Percentiles rank a stretch among this genome's conserved stretches.
These are phyloP conservation scores for Pseudomugil tenellus DNA, from an alignment of 2,797 vertebrate genomes.

Conservation along the genomic window DNA sequence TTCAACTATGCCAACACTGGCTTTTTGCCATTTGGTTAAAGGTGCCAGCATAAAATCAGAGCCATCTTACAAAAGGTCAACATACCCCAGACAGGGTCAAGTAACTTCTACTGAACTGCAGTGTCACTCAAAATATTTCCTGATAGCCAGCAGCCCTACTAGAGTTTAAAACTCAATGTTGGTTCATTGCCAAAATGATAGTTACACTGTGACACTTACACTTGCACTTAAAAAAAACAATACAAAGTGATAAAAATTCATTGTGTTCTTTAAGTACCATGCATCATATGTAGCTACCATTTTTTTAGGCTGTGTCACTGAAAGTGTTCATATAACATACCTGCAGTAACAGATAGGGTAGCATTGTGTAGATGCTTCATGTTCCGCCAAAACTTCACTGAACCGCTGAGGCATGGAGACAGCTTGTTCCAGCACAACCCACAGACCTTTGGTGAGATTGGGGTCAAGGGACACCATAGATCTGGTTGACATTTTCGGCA, in stretches of 20 bases:
- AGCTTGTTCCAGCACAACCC: background rate
- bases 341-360: background rate
- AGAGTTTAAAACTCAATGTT: background rate
- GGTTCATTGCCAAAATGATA: background rate
- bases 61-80: conserved; percentile 75
- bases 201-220: too few relatives aligned
- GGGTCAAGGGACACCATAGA: background rate
- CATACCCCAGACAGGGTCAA: conserved; percentile 66
- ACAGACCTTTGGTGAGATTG: background rate
- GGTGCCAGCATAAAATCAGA: conserved; percentile 56
- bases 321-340: background rate
- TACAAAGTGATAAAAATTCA: background rate
- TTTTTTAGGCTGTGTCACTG: background rate
- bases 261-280: background rate
- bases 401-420: background rate
- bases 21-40: conserved; percentile 56
- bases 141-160: conserved; percentile 14
- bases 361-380: background rate
- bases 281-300: background rate
- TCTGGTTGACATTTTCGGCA: background rate
- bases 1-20: conserved; percentile 56
- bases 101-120: conserved; percentile 69
- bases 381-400: conserved; percentile 3
- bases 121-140: conserved; percentile 65
- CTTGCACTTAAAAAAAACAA: background rate